Percentiles rank a stretch among this genome's conserved stretches.
These are phyloP conservation scores for Macrotrachela quadricornifera DNA, from an alignment of 1,140 invertebrate species.

Conservation along the genomic window DNA sequence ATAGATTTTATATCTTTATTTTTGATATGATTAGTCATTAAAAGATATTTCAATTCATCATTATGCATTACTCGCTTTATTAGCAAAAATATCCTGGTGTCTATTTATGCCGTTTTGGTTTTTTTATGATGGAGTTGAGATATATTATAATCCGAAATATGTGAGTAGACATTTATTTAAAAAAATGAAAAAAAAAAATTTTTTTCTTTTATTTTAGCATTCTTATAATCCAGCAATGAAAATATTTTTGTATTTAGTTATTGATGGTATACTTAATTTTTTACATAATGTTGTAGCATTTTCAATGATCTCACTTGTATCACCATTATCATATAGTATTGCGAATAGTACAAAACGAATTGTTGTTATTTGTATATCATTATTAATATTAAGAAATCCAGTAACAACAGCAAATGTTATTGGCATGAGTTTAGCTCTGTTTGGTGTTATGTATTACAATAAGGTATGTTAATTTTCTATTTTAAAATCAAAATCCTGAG, in stretches of 20 bases:
- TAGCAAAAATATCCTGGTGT: constrained; percentile 52
- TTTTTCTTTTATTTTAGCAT: no score
- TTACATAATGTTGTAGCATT: constrained; percentile 84
- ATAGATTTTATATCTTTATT: neutral
- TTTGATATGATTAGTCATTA: constrained; percentile 41
- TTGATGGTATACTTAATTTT: constrained; percentile 73
- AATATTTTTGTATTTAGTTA: constrained; percentile 31
- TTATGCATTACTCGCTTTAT: constrained; percentile 52
- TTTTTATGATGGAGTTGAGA: constrained; percentile 43
- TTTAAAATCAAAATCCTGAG: no score
- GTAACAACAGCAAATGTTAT: constrained; percentile 63
- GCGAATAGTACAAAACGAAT: constrained; percentile 85
- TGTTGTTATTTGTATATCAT: constrained; percentile 65
- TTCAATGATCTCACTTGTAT: constrained; percentile 57
- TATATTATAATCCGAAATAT: constrained; percentile 40
- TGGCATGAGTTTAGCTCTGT: constrained; percentile 69
- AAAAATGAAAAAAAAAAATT: no score
- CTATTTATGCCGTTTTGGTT: constrained; percentile 70
- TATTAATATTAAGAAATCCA: constrained; percentile 70
- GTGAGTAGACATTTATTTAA: constrained; percentile 17
- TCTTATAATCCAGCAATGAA: no score
- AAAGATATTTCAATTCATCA: constrained; percentile 69
- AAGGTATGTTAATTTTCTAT: no score
- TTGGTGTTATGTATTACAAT: constrained; percentile 74
- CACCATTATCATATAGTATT: constrained; percentile 78